Base-by-base conservation (phyloP, 2,888 invertebrate species). In the Heteromurus nitidus region DNA sequence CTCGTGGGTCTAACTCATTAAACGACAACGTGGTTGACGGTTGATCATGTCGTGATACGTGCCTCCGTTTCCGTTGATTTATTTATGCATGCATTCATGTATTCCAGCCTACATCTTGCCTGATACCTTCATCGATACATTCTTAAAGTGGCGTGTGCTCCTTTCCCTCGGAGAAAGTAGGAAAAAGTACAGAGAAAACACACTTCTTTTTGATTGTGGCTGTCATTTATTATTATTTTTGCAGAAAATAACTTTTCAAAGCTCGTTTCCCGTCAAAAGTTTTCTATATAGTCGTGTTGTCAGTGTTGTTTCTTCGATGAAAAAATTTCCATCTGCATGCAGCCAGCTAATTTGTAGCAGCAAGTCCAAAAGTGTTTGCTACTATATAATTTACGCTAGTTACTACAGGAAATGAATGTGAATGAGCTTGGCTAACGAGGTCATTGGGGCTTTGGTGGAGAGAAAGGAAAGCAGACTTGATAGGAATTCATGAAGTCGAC, bases 381-480 rank as follows among this genome's bases (percentile, higher is more conserved):
- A 55, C 70, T 79, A 64, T 72, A 79, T 79, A 79, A 79, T 79
- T 79, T 79, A 79, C 70, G 79, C 65, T 79, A 79, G 79, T 79
- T 79, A 79, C 72, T 72, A 65, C 79, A 79, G 79, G 79, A 79
- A 79, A 72, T 72, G 72, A 79, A 79, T 70, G 77, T 55, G 77
- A 77, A 77, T 77, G 77, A 69, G 69, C 68, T 50, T 64, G 69
- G 62, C 79, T 72, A 79, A 79, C 79, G 79, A 79, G 79, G 79
- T 79, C 79, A 79, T 65, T 64, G 72, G 68, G 70, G 77, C 77
- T 77, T 77, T 62, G 77, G n/a, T n/a, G 13, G 9, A 11, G 42
- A 26, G 30, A 50, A 30, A 26, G 28, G 9, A 30, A 42, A 53
- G 20, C 47, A 53, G 68, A 50, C n/a, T n/a, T n/a, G n/a, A n/a